Evolutionary conservation across 1,140 invertebrate genomes (phyloP).

Genomic region (Drosophila pandora): DNA sequence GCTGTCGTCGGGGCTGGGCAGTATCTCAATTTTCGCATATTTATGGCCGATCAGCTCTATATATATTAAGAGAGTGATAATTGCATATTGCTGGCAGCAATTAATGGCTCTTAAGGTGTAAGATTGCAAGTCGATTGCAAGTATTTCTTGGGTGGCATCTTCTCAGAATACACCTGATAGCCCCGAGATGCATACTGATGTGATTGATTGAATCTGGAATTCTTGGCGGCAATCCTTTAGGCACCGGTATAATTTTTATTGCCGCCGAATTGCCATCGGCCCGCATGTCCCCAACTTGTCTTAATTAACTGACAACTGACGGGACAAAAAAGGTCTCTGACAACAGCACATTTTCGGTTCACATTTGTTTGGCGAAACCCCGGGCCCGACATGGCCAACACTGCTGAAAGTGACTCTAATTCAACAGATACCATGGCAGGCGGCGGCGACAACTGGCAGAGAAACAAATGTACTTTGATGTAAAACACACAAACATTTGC

Average conservation of each 20-base stretch:
- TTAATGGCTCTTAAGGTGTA: too few relatives aligned
- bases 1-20: slow-evolving; percentile 43
- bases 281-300: slow-evolving; percentile 19
- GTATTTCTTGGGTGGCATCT: slow-evolving; percentile 19
- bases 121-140: too few relatives aligned
- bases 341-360: slow-evolving; percentile 26
- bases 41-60: slow-evolving; percentile 6
- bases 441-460: slow-evolving; percentile 49
- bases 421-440: slow-evolving; percentile 17
- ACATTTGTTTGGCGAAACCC: slow-evolving; percentile 40
- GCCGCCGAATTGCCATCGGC: not conserved
- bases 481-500: slow-evolving; percentile 66
- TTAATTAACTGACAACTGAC: slow-evolving; percentile 35
- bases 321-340: slow-evolving; percentile 27
- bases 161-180: slow-evolving; percentile 1
- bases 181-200: slow-evolving; percentile 2
- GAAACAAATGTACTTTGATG: slow-evolving; percentile 78
- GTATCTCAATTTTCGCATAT: slow-evolving; percentile 36
- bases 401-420: slow-evolving; percentile 51
- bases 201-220: not conserved
- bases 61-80: slow-evolving; percentile 15
- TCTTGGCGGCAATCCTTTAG: slow-evolving; percentile 2
- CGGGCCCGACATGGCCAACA: slow-evolving; percentile 55
- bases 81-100: slow-evolving; percentile 26
- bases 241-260: slow-evolving; percentile 4